Conservation (phyloP, 2,113 vertebrate species). For the Callionymus lyra region DNA sequence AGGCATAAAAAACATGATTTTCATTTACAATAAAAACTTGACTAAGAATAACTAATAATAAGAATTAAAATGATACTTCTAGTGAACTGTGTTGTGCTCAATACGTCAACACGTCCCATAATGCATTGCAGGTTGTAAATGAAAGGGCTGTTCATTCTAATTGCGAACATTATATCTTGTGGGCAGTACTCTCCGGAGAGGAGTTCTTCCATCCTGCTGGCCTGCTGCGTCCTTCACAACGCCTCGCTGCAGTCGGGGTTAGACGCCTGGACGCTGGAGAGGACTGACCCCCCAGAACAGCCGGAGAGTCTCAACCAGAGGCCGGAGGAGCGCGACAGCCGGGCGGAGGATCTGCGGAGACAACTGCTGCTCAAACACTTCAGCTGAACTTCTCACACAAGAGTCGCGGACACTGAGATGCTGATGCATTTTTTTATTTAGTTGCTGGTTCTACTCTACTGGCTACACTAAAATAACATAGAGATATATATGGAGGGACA, state of each 20-base stretch:
- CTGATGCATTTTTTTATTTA: slow-evolving; percentile 68
- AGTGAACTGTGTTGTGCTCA: too few species aligned
- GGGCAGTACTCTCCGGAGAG: slow-evolving; percentile 88
- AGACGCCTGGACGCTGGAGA: slow-evolving; percentile 80
- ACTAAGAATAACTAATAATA: too few species aligned
- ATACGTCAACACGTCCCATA: too few species aligned
- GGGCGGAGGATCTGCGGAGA: slow-evolving; percentile 75
- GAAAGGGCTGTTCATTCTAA: too few species aligned
- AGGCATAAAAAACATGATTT: too few species aligned
- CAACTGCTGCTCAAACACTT: slow-evolving; percentile 83
- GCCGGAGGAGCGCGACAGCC: slow-evolving; percentile 75
- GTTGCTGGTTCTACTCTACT: slow-evolving; percentile 61
- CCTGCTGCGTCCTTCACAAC: slow-evolving; percentile 94
- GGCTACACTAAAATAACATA: slow-evolving; percentile 60
- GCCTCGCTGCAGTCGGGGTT: slow-evolving; percentile 84
- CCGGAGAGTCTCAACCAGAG: slow-evolving; percentile 69
- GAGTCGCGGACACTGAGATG: slow-evolving; percentile 27
- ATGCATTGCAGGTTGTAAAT: too few species aligned
- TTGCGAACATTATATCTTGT: too few species aligned
- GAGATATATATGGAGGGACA: slow-evolving; percentile 52
- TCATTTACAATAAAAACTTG: too few species aligned
- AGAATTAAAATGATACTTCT: too few species aligned
- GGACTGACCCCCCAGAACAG: slow-evolving; percentile 69
- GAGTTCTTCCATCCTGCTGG: slow-evolving; percentile 85
- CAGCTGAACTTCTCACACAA: slow-evolving; percentile 62